phyloP scores from a whole-genome alignment of 2,797 vertebrate species.

The Falco berigora region DNA sequence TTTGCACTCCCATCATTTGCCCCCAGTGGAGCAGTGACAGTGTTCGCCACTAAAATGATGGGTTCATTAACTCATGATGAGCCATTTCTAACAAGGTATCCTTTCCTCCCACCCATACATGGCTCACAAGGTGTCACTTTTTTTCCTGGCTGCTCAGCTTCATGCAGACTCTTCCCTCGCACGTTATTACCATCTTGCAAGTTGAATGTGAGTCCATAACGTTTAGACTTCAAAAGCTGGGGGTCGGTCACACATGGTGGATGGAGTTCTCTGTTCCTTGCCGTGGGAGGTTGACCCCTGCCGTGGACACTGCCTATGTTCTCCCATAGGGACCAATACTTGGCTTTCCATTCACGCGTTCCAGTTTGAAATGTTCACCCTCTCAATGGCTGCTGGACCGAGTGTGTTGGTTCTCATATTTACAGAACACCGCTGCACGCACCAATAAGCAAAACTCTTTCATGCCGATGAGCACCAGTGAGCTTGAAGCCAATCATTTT shows the following conservation, averaged over 20 bases:
- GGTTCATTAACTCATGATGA: background rate
- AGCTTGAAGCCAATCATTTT: background rate
- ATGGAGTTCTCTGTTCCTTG: background rate
- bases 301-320: accelerated
- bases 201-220: background rate
- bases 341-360: background rate
- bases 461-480: background rate
- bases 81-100: background rate
- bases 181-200: accelerated
- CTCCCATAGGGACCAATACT: background rate
- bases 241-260: accelerated
- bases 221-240: background rate
- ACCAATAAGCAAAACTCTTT: background rate
- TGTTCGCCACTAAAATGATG: background rate
- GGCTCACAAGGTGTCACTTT: background rate
- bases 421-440: background rate
- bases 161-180: background rate
- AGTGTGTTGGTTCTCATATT: background rate
- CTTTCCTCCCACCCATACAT: background rate
- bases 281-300: background rate
- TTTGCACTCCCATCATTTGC: background rate
- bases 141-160: background rate
- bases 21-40: background rate
- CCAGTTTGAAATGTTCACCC: background rate
- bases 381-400: background rate